These are phyloP conservation scores for Carapus acus DNA, from an alignment of 2,797 vertebrate species.

Conservation along the genomic window DNA sequence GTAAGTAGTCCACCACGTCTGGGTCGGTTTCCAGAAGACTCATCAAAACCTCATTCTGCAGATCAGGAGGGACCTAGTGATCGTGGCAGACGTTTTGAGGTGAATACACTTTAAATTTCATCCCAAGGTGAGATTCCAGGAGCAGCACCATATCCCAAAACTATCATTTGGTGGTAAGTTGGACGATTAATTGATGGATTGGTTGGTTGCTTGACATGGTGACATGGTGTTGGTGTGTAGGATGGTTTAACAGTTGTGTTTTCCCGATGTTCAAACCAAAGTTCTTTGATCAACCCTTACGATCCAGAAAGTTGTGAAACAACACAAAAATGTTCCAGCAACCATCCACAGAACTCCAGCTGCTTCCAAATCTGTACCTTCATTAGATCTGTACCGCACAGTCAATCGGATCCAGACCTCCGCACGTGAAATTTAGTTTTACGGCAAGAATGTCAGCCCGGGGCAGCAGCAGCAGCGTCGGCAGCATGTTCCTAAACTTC, in stretches of 20 bases:
- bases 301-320: slow-evolving; percentile 35
- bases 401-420: slow-evolving; percentile 13
- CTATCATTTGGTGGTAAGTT: no score
- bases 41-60: slow-evolving; percentile 93
- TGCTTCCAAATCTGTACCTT: slow-evolving; percentile 29
- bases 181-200: no score
- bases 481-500: slow-evolving; percentile 50
- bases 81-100: background rate
- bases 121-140: no score
- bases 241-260: no score
- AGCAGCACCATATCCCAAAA: no score
- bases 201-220: no score
- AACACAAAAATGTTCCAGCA: slow-evolving; percentile 29
- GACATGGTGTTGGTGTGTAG: no score
- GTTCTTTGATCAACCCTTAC: slow-evolving; percentile 15
- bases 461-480: slow-evolving; percentile 5
- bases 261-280: no score
- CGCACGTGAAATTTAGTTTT: slow-evolving; percentile 43
- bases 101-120: background rate
- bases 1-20: slow-evolving; percentile 91
- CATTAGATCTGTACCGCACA: no score
- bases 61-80: slow-evolving; percentile 86
- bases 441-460: slow-evolving; percentile 49
- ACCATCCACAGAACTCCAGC: slow-evolving; percentile 27
- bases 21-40: slow-evolving; percentile 91